Conservation (phyloP, 2,888 invertebrate genomes). For the Netelia fuscicornis region DNA sequence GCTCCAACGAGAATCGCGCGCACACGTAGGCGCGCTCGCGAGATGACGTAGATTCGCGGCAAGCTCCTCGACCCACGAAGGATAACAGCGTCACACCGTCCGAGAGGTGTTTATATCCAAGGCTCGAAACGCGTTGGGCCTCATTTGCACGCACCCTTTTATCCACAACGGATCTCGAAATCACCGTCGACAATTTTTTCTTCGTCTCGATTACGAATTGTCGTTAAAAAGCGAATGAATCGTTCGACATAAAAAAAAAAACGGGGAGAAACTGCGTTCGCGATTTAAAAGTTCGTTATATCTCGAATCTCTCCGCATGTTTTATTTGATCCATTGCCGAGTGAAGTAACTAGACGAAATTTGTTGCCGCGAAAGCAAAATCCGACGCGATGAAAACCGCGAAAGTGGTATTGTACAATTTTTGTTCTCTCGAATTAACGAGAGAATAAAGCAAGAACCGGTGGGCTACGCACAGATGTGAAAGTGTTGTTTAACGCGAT, state of each 20-base stretch:
- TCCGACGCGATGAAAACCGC: constrained; percentile 5
- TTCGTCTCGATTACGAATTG: too few species aligned
- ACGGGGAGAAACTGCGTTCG: too few species aligned
- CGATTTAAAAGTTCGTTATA: too few species aligned
- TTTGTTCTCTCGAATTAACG: background rate
- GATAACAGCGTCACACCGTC: constrained; percentile 59
- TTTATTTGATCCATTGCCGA: background rate
- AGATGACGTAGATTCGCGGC: constrained; percentile 69
- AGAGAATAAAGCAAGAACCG: background rate
- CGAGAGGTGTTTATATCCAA: constrained; percentile 73
- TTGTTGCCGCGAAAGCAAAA: background rate
- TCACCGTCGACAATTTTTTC: constrained; percentile 10
- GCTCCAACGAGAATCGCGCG: constrained; percentile 14
- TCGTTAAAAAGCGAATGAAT: background rate
- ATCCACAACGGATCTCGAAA: constrained; percentile 42
- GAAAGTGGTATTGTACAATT: constrained; percentile 2
- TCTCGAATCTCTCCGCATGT: background rate
- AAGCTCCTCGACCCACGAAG: constrained; percentile 56
- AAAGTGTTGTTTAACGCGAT: constrained; percentile 32
- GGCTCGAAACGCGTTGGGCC: constrained; percentile 70
- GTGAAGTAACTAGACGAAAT: constrained; percentile 22
- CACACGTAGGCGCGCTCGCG: background rate
- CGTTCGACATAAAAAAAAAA: background rate
- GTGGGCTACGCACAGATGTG: constrained; percentile 16
- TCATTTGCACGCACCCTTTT: constrained; percentile 75